Evolutionary conservation across 2,888 invertebrate genomes (phyloP).

Genomic region (Cephus pulcher): DNA sequence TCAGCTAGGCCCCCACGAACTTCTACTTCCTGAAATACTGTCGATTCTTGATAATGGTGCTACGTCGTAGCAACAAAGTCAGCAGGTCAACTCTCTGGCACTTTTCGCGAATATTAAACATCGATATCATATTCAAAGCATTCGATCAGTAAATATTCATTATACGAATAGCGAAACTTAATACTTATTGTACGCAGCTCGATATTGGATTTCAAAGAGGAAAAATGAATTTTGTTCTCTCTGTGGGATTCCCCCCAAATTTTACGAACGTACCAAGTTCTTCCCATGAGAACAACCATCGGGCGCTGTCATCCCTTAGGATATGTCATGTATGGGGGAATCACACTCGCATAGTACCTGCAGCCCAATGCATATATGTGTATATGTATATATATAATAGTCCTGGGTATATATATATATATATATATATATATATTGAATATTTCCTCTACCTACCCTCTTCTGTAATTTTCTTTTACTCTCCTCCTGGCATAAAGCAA

Average conservation of each 20-base stretch:
- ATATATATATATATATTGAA: neutral
- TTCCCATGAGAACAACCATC: neutral
- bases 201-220: slow-evolving; percentile 5
- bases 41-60: neutral
- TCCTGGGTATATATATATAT: neutral
- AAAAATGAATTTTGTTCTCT: neutral
- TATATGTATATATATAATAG: too few species aligned
- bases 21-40: neutral
- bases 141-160: neutral
- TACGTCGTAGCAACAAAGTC: neutral
- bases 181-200: neutral
- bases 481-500: neutral
- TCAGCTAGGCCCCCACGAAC: neutral
- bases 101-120: slow-evolving; percentile 2
- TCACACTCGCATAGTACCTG: neutral
- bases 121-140: slow-evolving; percentile 2
- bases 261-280: neutral
- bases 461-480: neutral
- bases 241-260: neutral
- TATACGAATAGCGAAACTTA: neutral
- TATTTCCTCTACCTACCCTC: neutral
- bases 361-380: neutral
- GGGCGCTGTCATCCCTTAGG: neutral
- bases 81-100: neutral
- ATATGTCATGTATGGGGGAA: neutral